Evolutionary conservation across 2,797 vertebrate genomes (phyloP).

Genomic region (Ctenosaura bakeri): DNA sequence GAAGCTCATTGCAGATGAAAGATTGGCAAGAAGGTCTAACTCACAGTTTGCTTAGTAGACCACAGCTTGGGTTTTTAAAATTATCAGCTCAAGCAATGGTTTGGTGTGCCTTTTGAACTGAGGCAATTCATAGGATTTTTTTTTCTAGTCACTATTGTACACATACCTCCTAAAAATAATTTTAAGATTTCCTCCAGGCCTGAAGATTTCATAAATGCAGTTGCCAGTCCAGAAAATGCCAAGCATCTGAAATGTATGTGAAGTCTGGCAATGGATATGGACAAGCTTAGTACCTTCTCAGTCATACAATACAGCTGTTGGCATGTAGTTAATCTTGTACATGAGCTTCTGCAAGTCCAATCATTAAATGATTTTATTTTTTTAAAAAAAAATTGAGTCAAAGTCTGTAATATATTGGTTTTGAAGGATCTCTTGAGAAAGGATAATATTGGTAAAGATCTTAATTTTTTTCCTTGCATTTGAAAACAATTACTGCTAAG

Average conservation of each 20-base stretch:
- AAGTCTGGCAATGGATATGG: neutral
- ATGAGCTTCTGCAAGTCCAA: neutral
- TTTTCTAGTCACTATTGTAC: neutral
- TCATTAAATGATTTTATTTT: neutral
- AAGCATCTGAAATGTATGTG: neutral
- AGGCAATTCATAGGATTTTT: neutral
- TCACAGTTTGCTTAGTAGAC: neutral
- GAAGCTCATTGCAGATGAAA: neutral
- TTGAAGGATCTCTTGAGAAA: neutral
- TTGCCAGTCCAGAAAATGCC: neutral
- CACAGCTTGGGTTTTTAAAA: neutral
- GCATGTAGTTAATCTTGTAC: neutral
- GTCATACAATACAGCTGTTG: neutral
- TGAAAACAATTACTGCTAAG: neutral
- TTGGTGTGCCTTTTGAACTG: neutral
- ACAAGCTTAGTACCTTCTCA: neutral
- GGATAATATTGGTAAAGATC: slow-evolving; percentile 33
- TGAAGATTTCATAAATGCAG: neutral
- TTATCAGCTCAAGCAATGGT: neutral
- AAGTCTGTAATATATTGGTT: slow-evolving; percentile 37
- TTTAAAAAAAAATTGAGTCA: slow-evolving; percentile 14
- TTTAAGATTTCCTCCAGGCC: neutral
- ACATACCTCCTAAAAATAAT: neutral
- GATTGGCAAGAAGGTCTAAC: neutral
- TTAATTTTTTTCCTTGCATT: neutral